Evolutionary conservation across 2,888 invertebrate species (phyloP), one percentile per base, ranked within the genome.

Genomic region (Melitaea athalia): DNA sequence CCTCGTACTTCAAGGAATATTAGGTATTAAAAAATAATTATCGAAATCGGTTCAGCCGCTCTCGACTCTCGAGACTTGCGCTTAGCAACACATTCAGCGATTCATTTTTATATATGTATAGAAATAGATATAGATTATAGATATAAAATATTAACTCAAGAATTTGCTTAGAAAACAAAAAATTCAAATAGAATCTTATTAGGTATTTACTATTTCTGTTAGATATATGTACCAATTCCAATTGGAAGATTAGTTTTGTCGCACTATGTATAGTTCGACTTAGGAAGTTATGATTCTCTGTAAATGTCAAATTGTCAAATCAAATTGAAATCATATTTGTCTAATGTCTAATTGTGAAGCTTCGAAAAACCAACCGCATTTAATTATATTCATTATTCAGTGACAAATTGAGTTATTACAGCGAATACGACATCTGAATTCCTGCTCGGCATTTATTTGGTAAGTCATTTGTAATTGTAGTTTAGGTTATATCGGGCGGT

Each of bases 241-340:
- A 38, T 38, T 38, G 5, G 6, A n/a, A n/a, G n/a, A 38, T 8
- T 38, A 5, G 38, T 38, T 43, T 17, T 14, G 31, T 63, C 24
- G 8, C n/a, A n/a, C 31, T 17, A 60, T 65, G 8, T 62, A 17
- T 12, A 42, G 8, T 11, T n/a, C 14, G 38, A 60, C 33, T 65
- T 45, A 62, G 43, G 14, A n/a, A 33, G 33, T 33, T 33, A 33
- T 6, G 33, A 38, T 38, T 38, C 38, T 38, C 8, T 3, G 38
- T 42, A 62, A 62, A 67, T 67, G 66, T 67, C 66, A 67, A 62
- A 67, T 17, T 62, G 55, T 24, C 24, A 24, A 24, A 24, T 24
- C 24, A 24, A 24, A 24, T 24, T 24, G 24, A 24, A 24, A 62
- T 61, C 47, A 17, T 55, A 14, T 67, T 50, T 17, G 66, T 55